phyloP scores from a whole-genome alignment of 1,140 invertebrate species.

The Pseudomyrmex concolor region DNA sequence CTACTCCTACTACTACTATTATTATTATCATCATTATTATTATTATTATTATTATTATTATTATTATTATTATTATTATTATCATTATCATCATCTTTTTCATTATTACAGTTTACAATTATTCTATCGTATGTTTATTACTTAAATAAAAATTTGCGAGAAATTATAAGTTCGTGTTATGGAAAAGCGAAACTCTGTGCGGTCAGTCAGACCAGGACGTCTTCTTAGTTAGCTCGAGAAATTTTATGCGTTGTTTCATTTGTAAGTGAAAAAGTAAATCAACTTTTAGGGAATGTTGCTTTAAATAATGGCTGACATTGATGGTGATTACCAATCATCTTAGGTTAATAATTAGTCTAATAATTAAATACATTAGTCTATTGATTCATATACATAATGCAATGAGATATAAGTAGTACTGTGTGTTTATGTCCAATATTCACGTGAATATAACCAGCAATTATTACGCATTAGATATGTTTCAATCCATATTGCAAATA shows the following conservation, averaged over 20 bases:
- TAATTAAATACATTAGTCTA: conserved; percentile 85
- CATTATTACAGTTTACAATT: conserved; percentile 78
- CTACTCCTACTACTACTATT: no score
- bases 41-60: conserved; percentile 69
- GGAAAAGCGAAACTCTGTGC: conserved; percentile 77
- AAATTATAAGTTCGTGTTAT: conserved; percentile 53
- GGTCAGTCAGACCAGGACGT: conserved; percentile 78
- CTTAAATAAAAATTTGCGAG: conserved; percentile 69
- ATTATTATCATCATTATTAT: no score
- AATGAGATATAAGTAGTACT: conserved; percentile 85
- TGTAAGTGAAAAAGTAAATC: conserved; percentile 71
- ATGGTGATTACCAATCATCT: conserved; percentile 84
- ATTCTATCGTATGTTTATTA: conserved; percentile 82
- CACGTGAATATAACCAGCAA: conserved; percentile 84
- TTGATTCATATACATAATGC: conserved; percentile 85
- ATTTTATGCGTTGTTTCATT: conserved; percentile 78
- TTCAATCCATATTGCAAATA: conserved; percentile 83
- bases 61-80: no score
- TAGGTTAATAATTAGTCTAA: conserved; percentile 85
- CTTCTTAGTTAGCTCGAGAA: conserved; percentile 68
- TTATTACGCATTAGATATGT: conserved; percentile 85
- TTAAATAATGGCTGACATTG: conserved; percentile 82
- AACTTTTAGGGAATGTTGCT: conserved; percentile 74
- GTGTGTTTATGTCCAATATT: conserved; percentile 85
- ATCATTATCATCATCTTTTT: conserved; percentile 78